These are phyloP conservation scores for Tetramorium simillimum DNA, from an alignment of 1,140 invertebrate species.

Conservation along the genomic window DNA sequence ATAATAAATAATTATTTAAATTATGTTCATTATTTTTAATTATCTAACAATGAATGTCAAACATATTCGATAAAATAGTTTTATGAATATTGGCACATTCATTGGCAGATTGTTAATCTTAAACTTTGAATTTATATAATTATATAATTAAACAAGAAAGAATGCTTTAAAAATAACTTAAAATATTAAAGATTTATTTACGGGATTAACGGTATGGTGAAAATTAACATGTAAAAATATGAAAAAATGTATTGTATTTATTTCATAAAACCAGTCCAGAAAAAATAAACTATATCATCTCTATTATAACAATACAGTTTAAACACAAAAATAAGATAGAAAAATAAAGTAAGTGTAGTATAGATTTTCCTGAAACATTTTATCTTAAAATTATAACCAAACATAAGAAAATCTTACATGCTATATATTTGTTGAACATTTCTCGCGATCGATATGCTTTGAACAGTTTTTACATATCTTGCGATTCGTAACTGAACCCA, in stretches of 20 bases:
- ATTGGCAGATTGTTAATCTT: background rate
- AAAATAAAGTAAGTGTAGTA: background rate
- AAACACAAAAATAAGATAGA: conserved; percentile 4
- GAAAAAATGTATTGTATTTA: conserved; percentile 62
- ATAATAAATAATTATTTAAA: background rate
- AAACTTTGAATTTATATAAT: conserved; percentile 31
- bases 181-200: conserved; percentile 29
- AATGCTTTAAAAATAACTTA: conserved; percentile 5
- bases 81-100: background rate
- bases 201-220: conserved; percentile 46
- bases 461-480: background rate
- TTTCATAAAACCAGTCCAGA: conserved; percentile 66
- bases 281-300: conserved; percentile 71
- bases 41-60: background rate
- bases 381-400: conserved; percentile 43
- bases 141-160: background rate
- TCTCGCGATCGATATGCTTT: conserved; percentile 14
- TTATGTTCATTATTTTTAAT: background rate
- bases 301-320: conserved; percentile 61
- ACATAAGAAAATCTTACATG: conserved; percentile 25
- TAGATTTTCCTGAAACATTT: conserved; percentile 13
- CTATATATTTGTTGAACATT: conserved; percentile 10
- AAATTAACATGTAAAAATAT: conserved; percentile 29
- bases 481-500: conserved; percentile 17
- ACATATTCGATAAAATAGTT: background rate